Conservation (phyloP, 2,888 invertebrate genomes). For the Drosophila mulleri region DNA sequence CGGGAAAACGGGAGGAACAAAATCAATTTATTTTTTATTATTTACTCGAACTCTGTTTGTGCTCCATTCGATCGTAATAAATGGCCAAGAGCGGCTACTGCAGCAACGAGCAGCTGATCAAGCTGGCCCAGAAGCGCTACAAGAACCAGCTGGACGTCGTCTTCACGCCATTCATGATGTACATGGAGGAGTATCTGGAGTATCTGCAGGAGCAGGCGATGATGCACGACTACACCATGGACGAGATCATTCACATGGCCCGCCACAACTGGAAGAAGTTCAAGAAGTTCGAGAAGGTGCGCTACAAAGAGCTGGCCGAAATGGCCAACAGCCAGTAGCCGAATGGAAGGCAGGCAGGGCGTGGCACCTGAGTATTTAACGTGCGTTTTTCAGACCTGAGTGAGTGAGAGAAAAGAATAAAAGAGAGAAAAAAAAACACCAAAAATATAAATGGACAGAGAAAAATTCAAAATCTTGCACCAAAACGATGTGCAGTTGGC, state of each 20-base stretch:
- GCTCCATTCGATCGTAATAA: conserved; percentile 6
- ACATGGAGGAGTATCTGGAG: conserved; percentile 34
- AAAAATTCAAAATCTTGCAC: conserved; percentile 8
- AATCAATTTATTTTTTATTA: background rate
- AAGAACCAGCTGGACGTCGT: background rate
- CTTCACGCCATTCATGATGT: conserved; percentile 33
- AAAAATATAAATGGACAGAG: background rate
- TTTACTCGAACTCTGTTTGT: background rate
- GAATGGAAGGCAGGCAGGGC: too few relatives aligned
- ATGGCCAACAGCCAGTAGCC: conserved; percentile 16
- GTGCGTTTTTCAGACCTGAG: background rate
- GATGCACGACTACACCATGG: conserved; percentile 15
- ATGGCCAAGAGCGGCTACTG: conserved; percentile 51
- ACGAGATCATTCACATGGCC: conserved; percentile 17
- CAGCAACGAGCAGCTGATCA: conserved; percentile 31
- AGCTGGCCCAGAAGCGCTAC: conserved; percentile 24
- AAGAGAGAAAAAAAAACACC: background rate
- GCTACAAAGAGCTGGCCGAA: conserved; percentile 25
- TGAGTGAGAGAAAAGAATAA: background rate
- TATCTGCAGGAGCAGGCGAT: conserved; percentile 20
- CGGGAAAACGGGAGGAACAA: background rate
- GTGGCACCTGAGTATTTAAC: background rate
- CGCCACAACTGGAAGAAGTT: conserved; percentile 21
- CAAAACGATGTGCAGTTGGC: background rate
- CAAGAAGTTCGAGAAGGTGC: conserved; percentile 12